These are phyloP conservation scores for Drosophila arizonae DNA, from an alignment of 1,140 invertebrate genomes.

Conservation along the genomic window DNA sequence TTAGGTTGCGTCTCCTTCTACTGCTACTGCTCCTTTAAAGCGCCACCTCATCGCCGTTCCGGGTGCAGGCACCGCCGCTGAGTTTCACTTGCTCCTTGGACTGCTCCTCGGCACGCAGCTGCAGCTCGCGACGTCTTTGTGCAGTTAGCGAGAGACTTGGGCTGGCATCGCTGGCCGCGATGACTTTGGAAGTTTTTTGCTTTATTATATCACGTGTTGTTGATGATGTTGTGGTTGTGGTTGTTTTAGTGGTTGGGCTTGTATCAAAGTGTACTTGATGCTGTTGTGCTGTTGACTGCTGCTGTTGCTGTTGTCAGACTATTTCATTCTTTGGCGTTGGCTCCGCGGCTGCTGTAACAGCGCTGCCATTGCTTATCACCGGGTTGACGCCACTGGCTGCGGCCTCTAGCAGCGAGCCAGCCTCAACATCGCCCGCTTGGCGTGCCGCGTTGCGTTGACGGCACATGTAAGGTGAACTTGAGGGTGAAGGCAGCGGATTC, in stretches of 20 bases:
- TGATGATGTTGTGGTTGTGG: not conserved
- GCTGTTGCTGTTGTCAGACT: slow-evolving; percentile 70
- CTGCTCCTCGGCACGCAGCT: slow-evolving; percentile 67
- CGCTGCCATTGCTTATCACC: slow-evolving; percentile 18
- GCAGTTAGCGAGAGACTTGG: slow-evolving; percentile 63
- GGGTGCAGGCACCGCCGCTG: slow-evolving; percentile 49
- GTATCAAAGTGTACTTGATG: slow-evolving; percentile 61
- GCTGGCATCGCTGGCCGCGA: slow-evolving; percentile 40
- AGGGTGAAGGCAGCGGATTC: slow-evolving; percentile 89
- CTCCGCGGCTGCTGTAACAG: slow-evolving; percentile 29
- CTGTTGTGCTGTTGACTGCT: slow-evolving; percentile 42
- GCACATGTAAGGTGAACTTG: slow-evolving; percentile 90
- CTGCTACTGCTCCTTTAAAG: slow-evolving; percentile 53
- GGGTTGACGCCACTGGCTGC: slow-evolving; percentile 34
- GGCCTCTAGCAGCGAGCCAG: slow-evolving; percentile 73
- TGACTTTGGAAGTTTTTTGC: slow-evolving; percentile 60
- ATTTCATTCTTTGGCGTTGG: slow-evolving; percentile 67
- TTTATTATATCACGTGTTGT: slow-evolving; percentile 72
- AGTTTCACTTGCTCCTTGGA: slow-evolving; percentile 66
- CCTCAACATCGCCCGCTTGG: slow-evolving; percentile 78
- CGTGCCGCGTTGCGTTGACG: slow-evolving; percentile 87
- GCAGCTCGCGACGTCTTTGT: slow-evolving; percentile 68
- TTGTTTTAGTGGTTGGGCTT: slow-evolving; percentile 49
- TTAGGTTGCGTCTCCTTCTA: slow-evolving; percentile 42
- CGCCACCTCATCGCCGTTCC: slow-evolving; percentile 75